A percentile compares a stretch with the other conserved stretches of the same genome.
phyloP scores from a whole-genome alignment of 2,113 vertebrate species.

The Mus spicilegus region DNA sequence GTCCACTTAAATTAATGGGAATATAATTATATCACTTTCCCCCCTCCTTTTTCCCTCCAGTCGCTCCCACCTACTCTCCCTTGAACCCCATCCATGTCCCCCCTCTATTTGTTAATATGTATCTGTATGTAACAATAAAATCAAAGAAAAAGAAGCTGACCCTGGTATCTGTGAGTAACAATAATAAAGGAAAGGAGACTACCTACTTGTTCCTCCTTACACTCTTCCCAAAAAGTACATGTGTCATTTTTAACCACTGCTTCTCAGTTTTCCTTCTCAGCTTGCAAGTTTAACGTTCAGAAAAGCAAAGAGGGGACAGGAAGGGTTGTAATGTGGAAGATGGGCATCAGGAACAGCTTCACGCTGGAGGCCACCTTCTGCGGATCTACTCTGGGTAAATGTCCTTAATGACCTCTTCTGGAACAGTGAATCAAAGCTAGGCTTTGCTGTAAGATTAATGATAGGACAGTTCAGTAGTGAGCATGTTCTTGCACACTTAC shows the following conservation, averaged over 20 bases:
- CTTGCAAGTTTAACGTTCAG: slow-evolving; percentile 87
- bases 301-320: slow-evolving; percentile 88
- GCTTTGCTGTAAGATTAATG: neutral
- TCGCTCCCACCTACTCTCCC: neutral
- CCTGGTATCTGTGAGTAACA: neutral
- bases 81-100: neutral
- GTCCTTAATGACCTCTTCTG: neutral
- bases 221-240: neutral
- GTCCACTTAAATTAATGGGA: neutral
- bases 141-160: neutral
- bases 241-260: slow-evolving; percentile 24
- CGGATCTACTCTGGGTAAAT: slow-evolving; percentile 87
- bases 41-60: neutral
- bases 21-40: neutral
- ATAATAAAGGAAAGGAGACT: neutral
- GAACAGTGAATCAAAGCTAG: neutral
- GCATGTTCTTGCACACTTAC: neutral
- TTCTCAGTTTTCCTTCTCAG: slow-evolving; percentile 88
- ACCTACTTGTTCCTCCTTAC: neutral
- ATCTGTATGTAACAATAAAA: neutral
- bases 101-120: neutral
- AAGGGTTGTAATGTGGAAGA: slow-evolving; percentile 88
- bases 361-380: slow-evolving; percentile 89
- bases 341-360: slow-evolving; percentile 90
- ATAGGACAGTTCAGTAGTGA: neutral